A percentile compares a stretch with the other conserved stretches of the same genome.
Conservation (phyloP, 1,140 invertebrate genomes). For the Nasonia giraulti region DNA sequence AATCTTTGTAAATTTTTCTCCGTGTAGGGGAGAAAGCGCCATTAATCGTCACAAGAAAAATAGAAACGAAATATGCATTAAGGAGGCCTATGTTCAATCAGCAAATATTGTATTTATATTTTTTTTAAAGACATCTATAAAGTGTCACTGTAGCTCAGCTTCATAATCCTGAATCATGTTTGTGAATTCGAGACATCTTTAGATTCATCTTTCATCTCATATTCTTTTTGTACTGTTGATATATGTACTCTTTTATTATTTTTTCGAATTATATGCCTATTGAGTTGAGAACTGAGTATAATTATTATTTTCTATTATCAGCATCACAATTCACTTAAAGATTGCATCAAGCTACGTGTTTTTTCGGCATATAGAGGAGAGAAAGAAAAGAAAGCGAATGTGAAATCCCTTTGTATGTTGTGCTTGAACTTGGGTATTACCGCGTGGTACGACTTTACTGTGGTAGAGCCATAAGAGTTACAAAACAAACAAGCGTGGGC, state of each 20-base stretch:
- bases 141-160: conserved; percentile 29
- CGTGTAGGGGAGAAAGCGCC: conserved; percentile 12
- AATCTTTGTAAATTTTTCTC: conserved; percentile 49
- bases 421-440: conserved; percentile 38
- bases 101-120: conserved; percentile 42
- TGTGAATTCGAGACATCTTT: conserved; percentile 1
- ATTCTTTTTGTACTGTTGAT: conserved; percentile 37
- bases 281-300: neutral
- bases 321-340: conserved; percentile 21
- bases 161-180: conserved; percentile 15
- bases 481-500: conserved; percentile 36
- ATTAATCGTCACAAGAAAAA: conserved; percentile 45
- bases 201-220: conserved; percentile 41
- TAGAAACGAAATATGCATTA: conserved; percentile 40
- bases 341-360: conserved; percentile 12
- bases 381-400: conserved; percentile 25
- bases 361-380: neutral
- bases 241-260: conserved; percentile 38
- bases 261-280: conserved; percentile 28
- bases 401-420: conserved; percentile 43
- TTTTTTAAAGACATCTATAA: conserved; percentile 21
- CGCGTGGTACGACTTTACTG: conserved; percentile 20
- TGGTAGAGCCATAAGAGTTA: conserved; percentile 1
- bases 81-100: conserved; percentile 41
- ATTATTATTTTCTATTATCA: conserved; percentile 11